A percentile compares a stretch with the other conserved stretches of the same genome.
Evolutionary conservation across 2,888 invertebrate genomes (phyloP).

Genomic region (Coenonympha glycerion): DNA sequence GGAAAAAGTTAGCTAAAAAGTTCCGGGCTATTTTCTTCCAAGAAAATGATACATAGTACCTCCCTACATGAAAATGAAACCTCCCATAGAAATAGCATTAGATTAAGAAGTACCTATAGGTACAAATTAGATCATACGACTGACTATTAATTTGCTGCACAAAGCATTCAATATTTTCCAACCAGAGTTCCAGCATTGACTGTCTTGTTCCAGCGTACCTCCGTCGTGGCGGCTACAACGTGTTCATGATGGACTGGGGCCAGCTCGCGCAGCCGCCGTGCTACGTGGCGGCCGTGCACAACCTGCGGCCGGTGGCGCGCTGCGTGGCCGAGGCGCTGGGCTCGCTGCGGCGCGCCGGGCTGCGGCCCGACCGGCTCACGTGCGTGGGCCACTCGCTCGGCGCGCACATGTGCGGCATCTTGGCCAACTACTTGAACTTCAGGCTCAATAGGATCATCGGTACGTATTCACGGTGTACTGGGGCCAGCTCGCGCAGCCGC

Average conservation of each 20-base stretch:
- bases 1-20: no score
- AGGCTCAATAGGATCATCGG: conserved; percentile 84
- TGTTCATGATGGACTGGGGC: conserved; percentile 88
- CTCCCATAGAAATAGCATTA: no score
- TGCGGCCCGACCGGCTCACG: conserved; percentile 79
- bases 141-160: no score
- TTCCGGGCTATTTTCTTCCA: no score
- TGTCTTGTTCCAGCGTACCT: conserved; percentile 76
- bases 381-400: conserved; percentile 88
- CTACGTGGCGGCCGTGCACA: conserved; percentile 85
- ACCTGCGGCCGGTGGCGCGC: conserved; percentile 81
- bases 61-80: no score
- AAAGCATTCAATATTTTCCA: no score
- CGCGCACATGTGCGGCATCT: conserved; percentile 84
- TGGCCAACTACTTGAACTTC: conserved; percentile 83
- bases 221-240: conserved; percentile 83
- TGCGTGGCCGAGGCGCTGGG: conserved; percentile 81
- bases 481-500: conserved; percentile 81
- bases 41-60: no score
- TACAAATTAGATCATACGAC: no score
- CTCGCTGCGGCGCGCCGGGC: conserved; percentile 78
- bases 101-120: no score
- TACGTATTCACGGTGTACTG: conserved; percentile 82
- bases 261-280: conserved; percentile 80
- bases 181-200: no score